Conservation (phyloP, 92 coral and sea anemone species). For the Paragorgia papillata region DNA sequence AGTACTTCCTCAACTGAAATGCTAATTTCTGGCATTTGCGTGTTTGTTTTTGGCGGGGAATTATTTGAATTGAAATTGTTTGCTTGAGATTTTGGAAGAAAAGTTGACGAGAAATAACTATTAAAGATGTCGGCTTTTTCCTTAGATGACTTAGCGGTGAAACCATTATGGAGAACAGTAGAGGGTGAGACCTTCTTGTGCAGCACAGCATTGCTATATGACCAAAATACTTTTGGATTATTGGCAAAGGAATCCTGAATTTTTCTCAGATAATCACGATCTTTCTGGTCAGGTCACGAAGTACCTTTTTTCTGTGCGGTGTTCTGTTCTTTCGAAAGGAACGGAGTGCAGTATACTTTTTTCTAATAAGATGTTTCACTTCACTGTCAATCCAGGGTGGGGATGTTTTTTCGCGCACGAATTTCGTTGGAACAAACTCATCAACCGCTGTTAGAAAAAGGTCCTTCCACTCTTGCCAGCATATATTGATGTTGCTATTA, state of each 20-base stretch:
- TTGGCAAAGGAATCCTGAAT: slow-evolving; percentile 51
- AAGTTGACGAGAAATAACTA: slow-evolving; percentile 42
- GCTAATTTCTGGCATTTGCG: not conserved
- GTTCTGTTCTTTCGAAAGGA: slow-evolving; percentile 24
- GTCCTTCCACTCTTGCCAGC: slow-evolving; percentile 48
- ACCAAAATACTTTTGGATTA: slow-evolving; percentile 54
- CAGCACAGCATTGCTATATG: slow-evolving; percentile 40
- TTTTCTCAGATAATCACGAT: slow-evolving; percentile 24
- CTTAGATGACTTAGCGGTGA: not conserved
- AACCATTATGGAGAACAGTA: not conserved
- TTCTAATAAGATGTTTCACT: slow-evolving; percentile 21
- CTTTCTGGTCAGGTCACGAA: slow-evolving; percentile 18
- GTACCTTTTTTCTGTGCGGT: slow-evolving; percentile 30
- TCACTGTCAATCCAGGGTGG: slow-evolving; percentile 65
- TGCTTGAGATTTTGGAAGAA: not conserved
- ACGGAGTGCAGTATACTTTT: slow-evolving; percentile 35
- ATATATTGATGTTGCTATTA: slow-evolving; percentile 10
- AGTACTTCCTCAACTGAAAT: not conserved
- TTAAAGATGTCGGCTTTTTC: slow-evolving; percentile 44
- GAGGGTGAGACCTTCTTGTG: slow-evolving; percentile 30
- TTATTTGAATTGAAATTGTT: too few relatives aligned
- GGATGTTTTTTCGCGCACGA: slow-evolving; percentile 45
- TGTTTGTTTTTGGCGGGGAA: too few relatives aligned
- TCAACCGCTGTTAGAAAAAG: slow-evolving; percentile 47
- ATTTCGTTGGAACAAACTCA: slow-evolving; percentile 15